These are phyloP conservation scores for Callyntrura guangdongensis DNA, from an alignment of 2,888 invertebrate genomes.

Conservation along the genomic window DNA sequence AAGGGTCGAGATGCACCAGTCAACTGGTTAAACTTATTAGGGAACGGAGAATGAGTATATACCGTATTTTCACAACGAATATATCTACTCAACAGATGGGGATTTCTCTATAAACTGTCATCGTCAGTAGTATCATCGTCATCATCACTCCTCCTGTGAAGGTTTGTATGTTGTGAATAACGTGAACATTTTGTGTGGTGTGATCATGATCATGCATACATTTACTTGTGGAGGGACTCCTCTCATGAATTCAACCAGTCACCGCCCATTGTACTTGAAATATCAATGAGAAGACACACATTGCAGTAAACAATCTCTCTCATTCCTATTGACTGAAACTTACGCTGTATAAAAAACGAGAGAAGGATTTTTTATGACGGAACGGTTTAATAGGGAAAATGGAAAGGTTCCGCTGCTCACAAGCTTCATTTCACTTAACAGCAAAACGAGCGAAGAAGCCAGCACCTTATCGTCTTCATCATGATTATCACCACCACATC, in stretches of 20 bases:
- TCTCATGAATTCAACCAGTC: conserved; percentile 59
- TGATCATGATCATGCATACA: conserved; percentile 74
- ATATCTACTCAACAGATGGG: conserved; percentile 2
- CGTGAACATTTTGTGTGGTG: conserved; percentile 30
- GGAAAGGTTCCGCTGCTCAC: conserved; percentile 65
- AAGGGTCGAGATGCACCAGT: conserved; percentile 39
- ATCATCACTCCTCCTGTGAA: background rate
- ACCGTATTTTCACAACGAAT: conserved; percentile 6
- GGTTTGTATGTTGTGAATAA: background rate
- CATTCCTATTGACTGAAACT: conserved; percentile 51
- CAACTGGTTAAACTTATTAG: conserved; percentile 28
- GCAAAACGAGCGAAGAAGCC: conserved; percentile 25
- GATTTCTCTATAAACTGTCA: conserved; percentile 35
- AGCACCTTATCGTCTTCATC: conserved; percentile 9
- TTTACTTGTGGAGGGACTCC: conserved; percentile 42
- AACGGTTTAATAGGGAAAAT: conserved; percentile 52
- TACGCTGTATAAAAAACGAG: background rate
- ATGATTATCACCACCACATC: background rate
- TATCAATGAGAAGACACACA: conserved; percentile 74
- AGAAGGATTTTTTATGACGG: conserved; percentile 41
- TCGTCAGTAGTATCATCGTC: conserved; percentile 14
- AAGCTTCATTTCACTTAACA: conserved; percentile 64
- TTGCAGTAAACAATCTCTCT: conserved; percentile 24
- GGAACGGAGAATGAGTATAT: background rate
- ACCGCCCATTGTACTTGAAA: conserved; percentile 78